Base-by-base conservation (phyloP, 2,888 invertebrate genomes). In the Cephus spinipes region DNA sequence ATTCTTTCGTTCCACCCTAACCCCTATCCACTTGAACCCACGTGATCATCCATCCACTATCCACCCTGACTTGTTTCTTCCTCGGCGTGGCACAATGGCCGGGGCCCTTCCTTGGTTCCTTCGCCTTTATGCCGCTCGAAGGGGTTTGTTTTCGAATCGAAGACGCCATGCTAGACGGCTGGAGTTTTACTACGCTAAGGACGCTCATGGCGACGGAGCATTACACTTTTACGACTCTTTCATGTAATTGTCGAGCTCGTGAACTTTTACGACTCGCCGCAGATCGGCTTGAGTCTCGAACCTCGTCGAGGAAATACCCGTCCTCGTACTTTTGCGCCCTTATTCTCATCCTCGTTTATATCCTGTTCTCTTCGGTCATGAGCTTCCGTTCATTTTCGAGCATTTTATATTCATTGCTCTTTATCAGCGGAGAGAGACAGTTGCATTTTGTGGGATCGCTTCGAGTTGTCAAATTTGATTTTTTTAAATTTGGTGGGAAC, bases 231-330 rank as follows among this genome's bases (percentile, higher is more conserved):
- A 90, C 89, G 90, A 87, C 87, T 88, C 87, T 88, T 89, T 90
- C 90, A 85, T 88, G 89, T 90, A 90, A 90, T 91, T 90, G 90
- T 90, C 88, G 88, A 85, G 88, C 87, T 90, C 90, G 90, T 90
- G 89, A 88, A 89, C 86, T 90, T 90, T 90, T 90, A 90, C 89
- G 90, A 81, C 83, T 81, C 82, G 81, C 84, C 74, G 85, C 85
- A 85, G 85, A 87, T 87, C 86, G 86, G 83, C 87, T 40, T 6
- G 15, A 40, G 40, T 40, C 40, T 40, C 40, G 15, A 40, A 40
- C 40, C 40, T 40, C 40, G 1, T 15, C 4, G 40, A 40, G 40
- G 6, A 40, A 15, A 40, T 40, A 15, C 0, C 15, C 40, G 15
- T 40, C 15, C 40, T 15, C 4, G 40, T 40, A 40, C 40, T 15